Evolutionary conservation across 2,113 vertebrate species (phyloP).

Genomic region (Abramis brama): DNA sequence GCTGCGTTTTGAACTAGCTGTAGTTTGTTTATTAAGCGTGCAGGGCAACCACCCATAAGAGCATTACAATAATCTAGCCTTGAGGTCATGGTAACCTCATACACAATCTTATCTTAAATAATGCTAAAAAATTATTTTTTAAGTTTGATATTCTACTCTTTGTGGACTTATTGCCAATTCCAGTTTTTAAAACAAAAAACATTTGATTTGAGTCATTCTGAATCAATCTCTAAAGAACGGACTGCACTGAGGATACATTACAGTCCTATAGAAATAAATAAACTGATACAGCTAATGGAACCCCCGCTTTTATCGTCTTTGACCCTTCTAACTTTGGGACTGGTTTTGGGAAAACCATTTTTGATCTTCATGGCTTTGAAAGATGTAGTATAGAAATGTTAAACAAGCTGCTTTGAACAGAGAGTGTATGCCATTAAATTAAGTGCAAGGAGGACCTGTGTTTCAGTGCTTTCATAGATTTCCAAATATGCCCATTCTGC

Average conservation of each 20-base stretch:
- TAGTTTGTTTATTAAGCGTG: too few species aligned
- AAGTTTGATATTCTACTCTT: not conserved
- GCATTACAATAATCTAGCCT: too few species aligned
- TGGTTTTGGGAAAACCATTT: slow-evolving; percentile 9
- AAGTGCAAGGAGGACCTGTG: not conserved
- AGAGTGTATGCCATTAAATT: not conserved
- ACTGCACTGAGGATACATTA: not conserved
- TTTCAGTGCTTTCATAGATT: slow-evolving; percentile 1
- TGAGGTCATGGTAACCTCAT: too few species aligned
- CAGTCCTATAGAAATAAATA: slow-evolving; percentile 4
- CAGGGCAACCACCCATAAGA: too few species aligned
- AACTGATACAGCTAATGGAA: slow-evolving; percentile 1
- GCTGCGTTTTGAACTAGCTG: too few species aligned
- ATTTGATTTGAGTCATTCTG: not conserved
- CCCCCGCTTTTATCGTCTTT: not conserved
- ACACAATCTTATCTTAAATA: too few species aligned
- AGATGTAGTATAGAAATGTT: slow-evolving; percentile 16
- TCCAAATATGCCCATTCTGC: slow-evolving; percentile 28
- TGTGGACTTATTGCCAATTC: not conserved
- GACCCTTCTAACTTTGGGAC: not conserved
- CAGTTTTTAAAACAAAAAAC: not conserved
- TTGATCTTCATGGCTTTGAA: not conserved
- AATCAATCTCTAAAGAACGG: not conserved
- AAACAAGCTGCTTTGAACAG: slow-evolving; percentile 10
- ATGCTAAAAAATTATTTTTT: not conserved